These are phyloP conservation scores for Trachelus troglodyta DNA, from an alignment of 2,888 invertebrate genomes.

Conservation along the genomic window DNA sequence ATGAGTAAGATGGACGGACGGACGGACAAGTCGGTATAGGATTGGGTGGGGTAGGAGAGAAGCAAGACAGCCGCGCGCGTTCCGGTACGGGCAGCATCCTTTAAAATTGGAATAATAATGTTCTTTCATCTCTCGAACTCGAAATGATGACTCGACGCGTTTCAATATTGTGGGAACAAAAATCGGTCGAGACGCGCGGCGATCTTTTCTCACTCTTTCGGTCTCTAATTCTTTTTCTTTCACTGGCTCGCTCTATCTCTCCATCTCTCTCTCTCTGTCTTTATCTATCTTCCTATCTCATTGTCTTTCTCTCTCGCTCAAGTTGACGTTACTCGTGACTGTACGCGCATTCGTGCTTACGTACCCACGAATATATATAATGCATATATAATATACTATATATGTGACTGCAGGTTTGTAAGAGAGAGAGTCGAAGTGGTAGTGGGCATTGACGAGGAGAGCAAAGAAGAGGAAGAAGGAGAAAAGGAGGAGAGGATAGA, in stretches of 20 bases:
- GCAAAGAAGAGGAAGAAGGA: constrained; percentile 22
- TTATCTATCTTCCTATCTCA: constrained; percentile 25
- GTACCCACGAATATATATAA: no score
- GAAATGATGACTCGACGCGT: constrained; percentile 64
- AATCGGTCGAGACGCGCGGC: constrained; percentile 26
- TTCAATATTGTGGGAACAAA: constrained; percentile 65
- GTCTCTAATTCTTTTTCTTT: constrained; percentile 28
- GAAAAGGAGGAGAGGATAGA: constrained; percentile 14
- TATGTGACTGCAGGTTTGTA: no score
- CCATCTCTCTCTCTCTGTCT: constrained; percentile 23
- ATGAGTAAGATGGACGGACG: constrained; percentile 49
- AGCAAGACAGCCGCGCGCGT: constrained; percentile 15
- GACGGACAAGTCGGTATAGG: constrained; percentile 1
- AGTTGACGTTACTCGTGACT: no score
- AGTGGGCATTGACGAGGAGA: background rate
- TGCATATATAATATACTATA: no score
- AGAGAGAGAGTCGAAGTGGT: constrained; percentile 15
- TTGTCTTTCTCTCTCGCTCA: constrained; percentile 7
- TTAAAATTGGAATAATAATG: constrained; percentile 66
- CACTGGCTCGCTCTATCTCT: constrained; percentile 10
- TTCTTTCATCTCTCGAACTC: constrained; percentile 60
- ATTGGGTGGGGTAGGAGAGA: constrained; percentile 17
- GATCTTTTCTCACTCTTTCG: constrained; percentile 13
- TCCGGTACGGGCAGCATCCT: constrained; percentile 39
- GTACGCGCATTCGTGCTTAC: no score